Conservation (phyloP, 2,797 vertebrate genomes). For the Lagodon rhomboides region DNA sequence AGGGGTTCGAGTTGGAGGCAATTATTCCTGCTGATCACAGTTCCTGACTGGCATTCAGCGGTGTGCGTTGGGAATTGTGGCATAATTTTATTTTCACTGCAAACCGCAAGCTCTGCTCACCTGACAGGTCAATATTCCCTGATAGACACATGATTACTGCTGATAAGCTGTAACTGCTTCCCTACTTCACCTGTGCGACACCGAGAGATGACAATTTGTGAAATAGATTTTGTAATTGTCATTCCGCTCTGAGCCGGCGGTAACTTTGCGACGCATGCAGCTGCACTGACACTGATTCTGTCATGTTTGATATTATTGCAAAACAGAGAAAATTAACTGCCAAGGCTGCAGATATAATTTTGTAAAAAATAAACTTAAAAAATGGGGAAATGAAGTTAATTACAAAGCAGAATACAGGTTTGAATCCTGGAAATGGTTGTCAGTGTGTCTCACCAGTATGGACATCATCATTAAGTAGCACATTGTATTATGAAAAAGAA, state of each 20-base stretch:
- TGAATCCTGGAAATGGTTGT: neutral
- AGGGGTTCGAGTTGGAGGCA: conserved; percentile 47
- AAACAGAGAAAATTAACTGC: conserved; percentile 13
- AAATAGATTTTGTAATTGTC: conserved; percentile 25
- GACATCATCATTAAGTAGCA: neutral
- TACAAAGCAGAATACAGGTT: conserved; percentile 3
- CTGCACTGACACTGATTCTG: conserved; percentile 11
- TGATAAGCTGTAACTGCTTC: conserved; percentile 17
- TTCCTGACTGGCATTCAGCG: neutral
- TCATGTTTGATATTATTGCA: conserved; percentile 9
- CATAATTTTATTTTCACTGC: conserved; percentile 30
- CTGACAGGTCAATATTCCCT: conserved; percentile 32
- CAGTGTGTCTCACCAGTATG: neutral
- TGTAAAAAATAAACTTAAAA: neutral
- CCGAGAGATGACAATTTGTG: conserved; percentile 20
- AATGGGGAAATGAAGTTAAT: conserved; percentile 26
- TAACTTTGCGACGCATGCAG: conserved; percentile 16
- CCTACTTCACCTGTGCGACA: neutral
- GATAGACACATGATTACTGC: conserved; percentile 31
- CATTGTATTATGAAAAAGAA: neutral
- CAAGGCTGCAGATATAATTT: conserved; percentile 3
- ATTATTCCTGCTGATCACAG: conserved; percentile 50
- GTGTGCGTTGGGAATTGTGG: conserved; percentile 4
- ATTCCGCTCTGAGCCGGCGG: neutral
- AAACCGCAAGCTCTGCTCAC: conserved; percentile 40